These are phyloP conservation scores for Nudaria mundana DNA, from an alignment of 2,888 invertebrate species.

Conservation along the genomic window DNA sequence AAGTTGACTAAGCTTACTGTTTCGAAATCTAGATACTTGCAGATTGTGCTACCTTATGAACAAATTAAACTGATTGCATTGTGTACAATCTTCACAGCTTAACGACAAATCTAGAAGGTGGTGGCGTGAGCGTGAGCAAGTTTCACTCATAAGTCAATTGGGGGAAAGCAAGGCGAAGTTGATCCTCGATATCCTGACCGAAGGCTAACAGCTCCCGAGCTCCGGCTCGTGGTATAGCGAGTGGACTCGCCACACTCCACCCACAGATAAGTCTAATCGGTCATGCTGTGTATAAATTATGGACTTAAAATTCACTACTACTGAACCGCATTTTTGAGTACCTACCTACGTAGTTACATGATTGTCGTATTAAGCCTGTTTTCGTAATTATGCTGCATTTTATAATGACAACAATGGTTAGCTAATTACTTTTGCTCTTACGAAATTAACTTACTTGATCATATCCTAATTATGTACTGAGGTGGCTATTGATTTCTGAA, in stretches of 20 bases:
- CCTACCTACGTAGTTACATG: too few relatives aligned
- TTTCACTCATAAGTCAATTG: conserved; percentile 37
- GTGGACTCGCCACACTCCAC: conserved; percentile 45
- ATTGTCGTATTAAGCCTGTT: too few relatives aligned
- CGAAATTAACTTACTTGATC: too few relatives aligned
- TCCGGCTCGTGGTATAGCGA: conserved; percentile 30
- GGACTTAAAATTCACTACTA: too few relatives aligned
- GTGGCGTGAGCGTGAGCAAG: conserved; percentile 47
- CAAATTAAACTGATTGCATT: conserved; percentile 46
- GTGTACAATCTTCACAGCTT: conserved; percentile 65
- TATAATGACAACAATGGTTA: too few relatives aligned
- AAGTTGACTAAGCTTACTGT: background rate
- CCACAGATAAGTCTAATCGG: conserved; percentile 55
- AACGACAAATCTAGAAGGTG: conserved; percentile 50
- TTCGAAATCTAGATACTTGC: background rate
- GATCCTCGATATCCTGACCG: conserved; percentile 46
- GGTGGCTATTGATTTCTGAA: too few relatives aligned
- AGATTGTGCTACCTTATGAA: background rate
- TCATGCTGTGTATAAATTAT: too few relatives aligned
- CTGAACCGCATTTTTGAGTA: too few relatives aligned
- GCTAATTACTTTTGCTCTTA: too few relatives aligned
- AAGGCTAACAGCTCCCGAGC: conserved; percentile 53
- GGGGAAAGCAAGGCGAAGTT: conserved; percentile 47
- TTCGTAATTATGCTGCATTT: too few relatives aligned
- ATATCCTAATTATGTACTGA: too few relatives aligned